phyloP scores from a whole-genome alignment of 2,888 invertebrate genomes.

The Athalia rosae region DNA sequence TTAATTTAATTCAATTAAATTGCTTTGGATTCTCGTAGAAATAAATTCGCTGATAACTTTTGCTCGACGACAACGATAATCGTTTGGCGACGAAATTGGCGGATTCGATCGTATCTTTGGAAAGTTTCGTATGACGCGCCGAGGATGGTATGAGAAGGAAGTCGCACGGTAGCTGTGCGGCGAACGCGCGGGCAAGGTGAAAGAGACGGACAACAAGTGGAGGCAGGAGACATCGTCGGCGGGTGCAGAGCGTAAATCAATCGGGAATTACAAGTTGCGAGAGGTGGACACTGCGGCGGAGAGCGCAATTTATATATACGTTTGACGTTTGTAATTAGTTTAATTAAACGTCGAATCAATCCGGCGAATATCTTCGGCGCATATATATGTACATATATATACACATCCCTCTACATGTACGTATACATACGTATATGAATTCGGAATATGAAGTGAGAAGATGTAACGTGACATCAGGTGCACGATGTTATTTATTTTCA shows the following conservation, averaged over 20 bases:
- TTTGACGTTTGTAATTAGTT: constrained; percentile 43
- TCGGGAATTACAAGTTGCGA: constrained; percentile 5
- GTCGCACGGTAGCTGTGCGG: background rate
- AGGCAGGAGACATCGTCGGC: constrained; percentile 5
- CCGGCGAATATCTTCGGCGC: constrained; percentile 22
- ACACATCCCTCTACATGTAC: no score
- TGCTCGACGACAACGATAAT: no score
- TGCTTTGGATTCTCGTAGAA: no score
- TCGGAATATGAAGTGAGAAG: constrained; percentile 17
- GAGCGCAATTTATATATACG: constrained; percentile 28
- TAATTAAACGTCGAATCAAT: constrained; percentile 40
- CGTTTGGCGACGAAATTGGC: no score
- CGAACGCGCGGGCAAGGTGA: background rate
- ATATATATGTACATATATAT: no score
- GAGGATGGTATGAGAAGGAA: constrained; percentile 20
- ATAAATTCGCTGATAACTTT: no score
- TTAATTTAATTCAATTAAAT: background rate
- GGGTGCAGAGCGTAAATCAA: constrained; percentile 31
- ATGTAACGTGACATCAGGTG: background rate
- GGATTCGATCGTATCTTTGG: background rate
- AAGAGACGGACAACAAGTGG: background rate
- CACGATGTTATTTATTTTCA: background rate
- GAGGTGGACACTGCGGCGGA: background rate
- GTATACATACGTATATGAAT: constrained; percentile 16
- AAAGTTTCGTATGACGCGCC: background rate